Conservation (phyloP, 1,140 invertebrate genomes). For the Zaprionus davidi region DNA sequence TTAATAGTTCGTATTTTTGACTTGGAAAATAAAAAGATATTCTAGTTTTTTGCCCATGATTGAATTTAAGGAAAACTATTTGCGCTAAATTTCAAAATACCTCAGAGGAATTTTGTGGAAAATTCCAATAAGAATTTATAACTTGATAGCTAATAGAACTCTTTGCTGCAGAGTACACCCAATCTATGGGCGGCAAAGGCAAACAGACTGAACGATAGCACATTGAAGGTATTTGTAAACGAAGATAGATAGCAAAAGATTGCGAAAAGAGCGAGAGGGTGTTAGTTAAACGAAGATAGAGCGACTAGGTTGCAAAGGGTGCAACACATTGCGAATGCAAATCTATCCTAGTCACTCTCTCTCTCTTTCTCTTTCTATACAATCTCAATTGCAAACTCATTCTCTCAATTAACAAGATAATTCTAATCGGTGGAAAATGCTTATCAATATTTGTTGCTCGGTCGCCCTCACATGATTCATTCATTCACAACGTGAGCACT, state of each 20-base stretch:
- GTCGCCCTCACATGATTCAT: slow-evolving; percentile 54
- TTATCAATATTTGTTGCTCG: slow-evolving; percentile 38
- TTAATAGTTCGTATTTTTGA: neutral
- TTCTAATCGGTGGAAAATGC: slow-evolving; percentile 26
- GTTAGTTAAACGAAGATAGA: neutral
- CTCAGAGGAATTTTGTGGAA: too few species aligned
- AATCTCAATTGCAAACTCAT: neutral
- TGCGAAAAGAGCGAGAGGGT: neutral
- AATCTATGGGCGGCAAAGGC: slow-evolving; percentile 3
- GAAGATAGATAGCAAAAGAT: slow-evolving; percentile 3
- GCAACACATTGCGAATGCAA: neutral
- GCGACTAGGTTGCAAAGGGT: neutral
- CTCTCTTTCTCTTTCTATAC: neutral
- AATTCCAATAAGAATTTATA: neutral
- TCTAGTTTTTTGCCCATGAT: neutral
- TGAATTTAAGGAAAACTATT: neutral
- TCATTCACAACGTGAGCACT: slow-evolving; percentile 14
- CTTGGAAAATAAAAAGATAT: neutral
- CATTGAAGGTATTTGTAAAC: slow-evolving; percentile 1
- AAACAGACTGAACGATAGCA: slow-evolving; percentile 12
- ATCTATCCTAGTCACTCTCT: neutral
- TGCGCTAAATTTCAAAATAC: neutral
- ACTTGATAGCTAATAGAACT: neutral
- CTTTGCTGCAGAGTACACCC: neutral
- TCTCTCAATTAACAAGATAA: slow-evolving; percentile 14